Conservation (phyloP, 37 sponge, comb jelly and placozoan genomes). For the Cladorhizidae sp. region DNA sequence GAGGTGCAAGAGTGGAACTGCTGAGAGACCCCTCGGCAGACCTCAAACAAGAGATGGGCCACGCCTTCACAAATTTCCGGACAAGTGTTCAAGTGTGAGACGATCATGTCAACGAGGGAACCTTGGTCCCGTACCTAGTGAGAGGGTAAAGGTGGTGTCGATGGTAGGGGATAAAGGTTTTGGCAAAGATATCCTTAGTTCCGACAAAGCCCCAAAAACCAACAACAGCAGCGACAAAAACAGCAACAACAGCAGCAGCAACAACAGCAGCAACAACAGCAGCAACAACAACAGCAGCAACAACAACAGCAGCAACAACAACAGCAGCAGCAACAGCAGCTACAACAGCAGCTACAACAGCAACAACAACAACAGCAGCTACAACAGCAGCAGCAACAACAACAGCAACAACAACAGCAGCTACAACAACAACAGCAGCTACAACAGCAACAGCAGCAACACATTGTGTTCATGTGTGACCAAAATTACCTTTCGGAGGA, state of each 20-base stretch:
- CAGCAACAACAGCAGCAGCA: neutral
- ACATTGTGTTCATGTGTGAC: neutral
- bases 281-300: too few relatives aligned
- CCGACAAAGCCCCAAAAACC: too few relatives aligned
- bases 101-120: conserved; percentile 15
- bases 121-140: conserved; percentile 34
- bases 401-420: neutral
- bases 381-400: neutral
- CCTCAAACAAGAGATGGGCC: conserved; percentile 85
- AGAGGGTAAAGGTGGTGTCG: neutral
- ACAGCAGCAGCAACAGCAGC: too few relatives aligned
- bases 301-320: too few relatives aligned
- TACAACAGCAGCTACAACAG: too few relatives aligned
- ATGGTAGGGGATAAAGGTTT: neutral
- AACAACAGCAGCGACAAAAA: too few relatives aligned
- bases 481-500: conserved; percentile 66
- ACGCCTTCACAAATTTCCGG: conserved; percentile 80
- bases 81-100: neutral
- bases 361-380: too few relatives aligned
- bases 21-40: conserved; percentile 72
- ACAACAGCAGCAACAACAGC: too few relatives aligned
- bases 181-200: too few relatives aligned
- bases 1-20: conserved; percentile 86
- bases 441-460: neutral
- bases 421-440: neutral